phyloP scores from a whole-genome alignment of 2,888 invertebrate species.

The Nomada flava region DNA sequence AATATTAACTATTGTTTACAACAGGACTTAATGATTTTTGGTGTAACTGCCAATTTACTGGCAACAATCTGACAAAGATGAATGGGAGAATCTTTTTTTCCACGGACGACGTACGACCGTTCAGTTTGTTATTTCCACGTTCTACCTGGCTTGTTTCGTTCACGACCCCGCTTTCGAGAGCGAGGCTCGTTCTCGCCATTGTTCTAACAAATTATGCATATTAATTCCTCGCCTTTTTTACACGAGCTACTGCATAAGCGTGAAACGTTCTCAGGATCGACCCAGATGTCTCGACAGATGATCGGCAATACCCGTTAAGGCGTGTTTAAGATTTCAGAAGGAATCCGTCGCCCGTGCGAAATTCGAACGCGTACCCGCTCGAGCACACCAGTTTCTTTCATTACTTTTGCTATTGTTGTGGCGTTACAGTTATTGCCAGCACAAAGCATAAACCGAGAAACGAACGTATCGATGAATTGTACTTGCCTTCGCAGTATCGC shows the following conservation, averaged over 20 bases:
- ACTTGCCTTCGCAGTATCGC: background rate
- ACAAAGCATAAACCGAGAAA: background rate
- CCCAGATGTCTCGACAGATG: constrained; percentile 62
- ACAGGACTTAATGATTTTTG: background rate
- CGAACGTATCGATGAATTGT: too few relatives aligned
- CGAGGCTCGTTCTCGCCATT: constrained; percentile 73
- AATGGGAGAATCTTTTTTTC: constrained; percentile 53
- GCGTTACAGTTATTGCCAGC: background rate
- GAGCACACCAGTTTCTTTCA: background rate
- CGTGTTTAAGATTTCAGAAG: constrained; percentile 25
- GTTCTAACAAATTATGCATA: constrained; percentile 75
- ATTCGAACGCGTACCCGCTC: constrained; percentile 12
- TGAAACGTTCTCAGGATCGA: constrained; percentile 69
- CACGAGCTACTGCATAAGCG: constrained; percentile 56
- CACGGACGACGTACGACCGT: constrained; percentile 38
- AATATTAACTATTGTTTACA: background rate
- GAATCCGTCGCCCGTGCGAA: constrained; percentile 17
- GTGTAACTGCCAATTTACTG: background rate
- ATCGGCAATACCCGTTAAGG: constrained; percentile 64
- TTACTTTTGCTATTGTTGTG: background rate
- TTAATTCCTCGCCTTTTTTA: constrained; percentile 67
- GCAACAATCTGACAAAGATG: constrained; percentile 20
- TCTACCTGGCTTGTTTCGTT: constrained; percentile 56
- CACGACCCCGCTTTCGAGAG: constrained; percentile 70
- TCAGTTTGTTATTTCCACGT: constrained; percentile 68